phyloP scores from a whole-genome alignment of 30 jellyfish, hydroid and myxozoan genomes.

The Chrysaora quinquecirrha region DNA sequence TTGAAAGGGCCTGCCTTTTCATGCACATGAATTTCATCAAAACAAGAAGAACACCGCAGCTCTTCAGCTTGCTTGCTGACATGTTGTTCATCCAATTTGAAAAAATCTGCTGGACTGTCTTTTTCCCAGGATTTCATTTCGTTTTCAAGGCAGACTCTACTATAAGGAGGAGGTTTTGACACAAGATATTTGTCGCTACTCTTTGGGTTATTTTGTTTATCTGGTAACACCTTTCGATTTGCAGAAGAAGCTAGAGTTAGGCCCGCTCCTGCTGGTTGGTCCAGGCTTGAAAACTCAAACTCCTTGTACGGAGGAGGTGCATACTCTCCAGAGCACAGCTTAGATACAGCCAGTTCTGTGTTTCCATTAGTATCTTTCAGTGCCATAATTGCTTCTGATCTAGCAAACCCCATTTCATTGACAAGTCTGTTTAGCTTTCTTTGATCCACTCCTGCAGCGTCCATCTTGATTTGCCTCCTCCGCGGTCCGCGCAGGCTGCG shows the following conservation, averaged over 20 bases:
- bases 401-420: conserved; percentile 86
- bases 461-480: conserved; percentile 28
- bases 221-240: background rate
- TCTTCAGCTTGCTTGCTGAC: conserved; percentile 16
- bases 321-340: conserved; percentile 70
- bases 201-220: background rate
- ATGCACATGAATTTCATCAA: conserved; percentile 64
- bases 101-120: conserved; percentile 57
- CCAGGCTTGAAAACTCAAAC: too few species aligned
- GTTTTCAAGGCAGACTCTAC: conserved; percentile 49
- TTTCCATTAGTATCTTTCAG: conserved; percentile 74
- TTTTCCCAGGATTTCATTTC: conserved; percentile 83
- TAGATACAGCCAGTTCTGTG: conserved; percentile 69
- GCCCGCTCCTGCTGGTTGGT: background rate
- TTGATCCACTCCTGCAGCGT: conserved; percentile 18
- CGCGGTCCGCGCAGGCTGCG: too few species aligned
- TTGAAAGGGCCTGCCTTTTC: conserved; percentile 52
- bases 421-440: conserved; percentile 28
- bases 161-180: conserved; percentile 76
- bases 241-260: background rate
- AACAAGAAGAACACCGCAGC: conserved; percentile 82
- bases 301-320: conserved; percentile 95
- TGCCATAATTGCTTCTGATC: conserved; percentile 85
- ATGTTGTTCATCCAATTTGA: conserved; percentile 1
- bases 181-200: conserved; percentile 2